These are phyloP conservation scores for Oegoconia quadripuncta DNA, from an alignment of 2,888 invertebrate genomes.

Conservation along the genomic window DNA sequence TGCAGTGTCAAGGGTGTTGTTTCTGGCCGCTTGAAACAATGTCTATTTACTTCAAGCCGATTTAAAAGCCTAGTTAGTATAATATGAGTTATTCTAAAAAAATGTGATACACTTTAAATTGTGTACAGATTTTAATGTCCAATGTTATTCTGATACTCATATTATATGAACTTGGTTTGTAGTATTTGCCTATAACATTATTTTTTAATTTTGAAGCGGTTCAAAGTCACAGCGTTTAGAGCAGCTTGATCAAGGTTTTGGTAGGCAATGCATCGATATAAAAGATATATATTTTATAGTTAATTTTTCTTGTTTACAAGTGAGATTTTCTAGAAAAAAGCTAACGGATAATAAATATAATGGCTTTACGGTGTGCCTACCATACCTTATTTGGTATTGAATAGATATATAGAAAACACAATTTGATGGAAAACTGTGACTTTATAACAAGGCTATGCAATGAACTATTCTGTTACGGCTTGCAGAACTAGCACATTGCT, in stretches of 20 bases:
- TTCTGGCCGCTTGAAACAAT: constrained; percentile 66
- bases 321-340: constrained; percentile 22
- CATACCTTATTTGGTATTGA: constrained; percentile 26
- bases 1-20: constrained; percentile 53
- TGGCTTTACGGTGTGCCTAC: constrained; percentile 2
- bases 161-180: constrained; percentile 3
- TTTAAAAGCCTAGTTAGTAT: constrained; percentile 36
- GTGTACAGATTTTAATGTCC: too few species aligned
- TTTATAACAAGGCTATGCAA: constrained; percentile 52
- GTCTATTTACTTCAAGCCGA: constrained; percentile 53
- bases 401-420: constrained; percentile 3
- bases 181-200: constrained; percentile 18
- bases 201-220: constrained; percentile 37
- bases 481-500: constrained; percentile 57
- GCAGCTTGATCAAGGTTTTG: constrained; percentile 19
- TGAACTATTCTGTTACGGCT: constrained; percentile 59
- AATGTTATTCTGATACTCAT: constrained; percentile 1
- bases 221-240: constrained; percentile 37
- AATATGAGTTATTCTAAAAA: constrained; percentile 29
- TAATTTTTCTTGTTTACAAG: constrained; percentile 32
- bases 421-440: constrained; percentile 52
- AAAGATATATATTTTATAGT: constrained; percentile 43
- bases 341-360: constrained; percentile 9
- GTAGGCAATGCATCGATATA: constrained; percentile 27
- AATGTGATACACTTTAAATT: constrained; percentile 1